phyloP scores from a whole-genome alignment of 2,797 vertebrate species.

The Xiphophorus birchmanni region DNA sequence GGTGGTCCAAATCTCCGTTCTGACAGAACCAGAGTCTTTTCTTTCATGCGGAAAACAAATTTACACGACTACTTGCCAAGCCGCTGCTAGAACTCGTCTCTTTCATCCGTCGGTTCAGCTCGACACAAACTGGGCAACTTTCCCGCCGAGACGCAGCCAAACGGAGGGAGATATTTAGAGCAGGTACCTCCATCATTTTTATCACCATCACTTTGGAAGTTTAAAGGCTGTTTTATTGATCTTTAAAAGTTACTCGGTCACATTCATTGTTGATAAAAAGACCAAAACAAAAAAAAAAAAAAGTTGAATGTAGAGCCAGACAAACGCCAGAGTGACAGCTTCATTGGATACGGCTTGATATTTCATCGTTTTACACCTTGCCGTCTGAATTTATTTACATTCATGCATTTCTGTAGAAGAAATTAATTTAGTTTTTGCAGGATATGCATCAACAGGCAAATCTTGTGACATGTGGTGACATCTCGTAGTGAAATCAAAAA shows the following conservation, averaged over 20 bases:
- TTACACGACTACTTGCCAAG: slow-evolving; percentile 36
- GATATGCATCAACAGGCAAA: neutral
- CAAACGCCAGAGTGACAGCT: neutral
- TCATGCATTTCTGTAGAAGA: neutral
- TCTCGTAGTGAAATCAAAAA: neutral
- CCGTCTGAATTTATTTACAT: neutral
- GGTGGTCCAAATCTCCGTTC: slow-evolving; percentile 25
- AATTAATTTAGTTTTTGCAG: neutral
- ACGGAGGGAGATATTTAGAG: slow-evolving; percentile 9
- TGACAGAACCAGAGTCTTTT: slow-evolving; percentile 8
- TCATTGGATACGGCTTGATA: neutral
- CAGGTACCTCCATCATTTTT: neutral
- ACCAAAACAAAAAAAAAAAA: neutral
- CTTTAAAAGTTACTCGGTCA: neutral
- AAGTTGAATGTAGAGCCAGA: neutral
- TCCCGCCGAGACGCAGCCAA: slow-evolving; percentile 37
- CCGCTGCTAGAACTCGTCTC: slow-evolving; percentile 8
- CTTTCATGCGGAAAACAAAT: slow-evolving; percentile 21
- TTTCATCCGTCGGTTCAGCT: slow-evolving; percentile 32
- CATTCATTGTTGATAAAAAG: neutral
- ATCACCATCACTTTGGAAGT: neutral
- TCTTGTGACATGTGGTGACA: neutral
- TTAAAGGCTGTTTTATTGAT: neutral
- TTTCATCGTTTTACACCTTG: neutral
- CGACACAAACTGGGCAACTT: slow-evolving; percentile 40